Conservation (phyloP, 2,888 invertebrate species). For the Athrips mouffetella region DNA sequence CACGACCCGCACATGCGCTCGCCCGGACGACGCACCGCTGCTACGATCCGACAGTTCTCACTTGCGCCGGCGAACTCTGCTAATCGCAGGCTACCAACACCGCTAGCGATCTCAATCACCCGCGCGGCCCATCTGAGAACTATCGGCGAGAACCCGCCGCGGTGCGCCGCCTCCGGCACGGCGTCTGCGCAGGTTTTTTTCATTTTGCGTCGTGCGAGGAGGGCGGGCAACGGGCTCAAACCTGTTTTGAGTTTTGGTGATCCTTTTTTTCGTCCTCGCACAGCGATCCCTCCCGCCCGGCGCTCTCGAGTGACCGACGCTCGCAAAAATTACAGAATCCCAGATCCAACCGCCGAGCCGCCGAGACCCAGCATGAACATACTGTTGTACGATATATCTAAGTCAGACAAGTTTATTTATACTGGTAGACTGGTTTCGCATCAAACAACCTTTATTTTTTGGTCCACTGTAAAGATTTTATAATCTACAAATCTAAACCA, state of each 20-base stretch:
- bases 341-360: constrained; percentile 1
- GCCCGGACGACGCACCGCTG: constrained; percentile 13
- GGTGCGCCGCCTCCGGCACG: constrained; percentile 38
- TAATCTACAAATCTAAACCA: neutral
- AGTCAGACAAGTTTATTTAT: constrained; percentile 6
- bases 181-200: constrained; percentile 57
- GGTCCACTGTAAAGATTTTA: neutral
- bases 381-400: constrained; percentile 35
- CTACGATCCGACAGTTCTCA: constrained; percentile 34
- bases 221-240: constrained; percentile 59
- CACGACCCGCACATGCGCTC: neutral
- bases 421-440: neutral
- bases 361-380: constrained; percentile 7
- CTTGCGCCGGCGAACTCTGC: constrained; percentile 36
- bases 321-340: constrained; percentile 47
- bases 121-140: constrained; percentile 53
- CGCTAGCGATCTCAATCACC: constrained; percentile 48
- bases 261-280: constrained; percentile 66
- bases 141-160: constrained; percentile 41
- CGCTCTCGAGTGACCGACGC: constrained; percentile 41
- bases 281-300: constrained; percentile 45
- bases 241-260: constrained; percentile 69
- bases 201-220: constrained; percentile 63
- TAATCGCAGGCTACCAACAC: constrained; percentile 37
- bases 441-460: constrained; percentile 20